Percentiles rank a stretch among this genome's conserved stretches.
Conservation (phyloP, 2,888 invertebrate genomes). For the Pomacea canaliculata region DNA sequence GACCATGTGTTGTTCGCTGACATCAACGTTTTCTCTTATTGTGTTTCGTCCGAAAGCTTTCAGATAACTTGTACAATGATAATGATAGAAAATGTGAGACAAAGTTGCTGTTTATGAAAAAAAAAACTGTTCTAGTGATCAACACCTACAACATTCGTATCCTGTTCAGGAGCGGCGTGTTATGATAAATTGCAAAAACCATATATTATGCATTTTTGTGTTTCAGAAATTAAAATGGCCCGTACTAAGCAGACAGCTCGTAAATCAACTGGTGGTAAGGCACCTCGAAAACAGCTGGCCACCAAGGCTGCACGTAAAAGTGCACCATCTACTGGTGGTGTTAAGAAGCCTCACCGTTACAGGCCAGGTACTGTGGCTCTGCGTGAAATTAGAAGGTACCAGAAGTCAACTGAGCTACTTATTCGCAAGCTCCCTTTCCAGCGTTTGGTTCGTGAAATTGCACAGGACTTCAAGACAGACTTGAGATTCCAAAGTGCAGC, state of each 20-base stretch:
- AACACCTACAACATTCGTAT: too few species aligned
- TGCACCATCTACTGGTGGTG: slow-evolving; percentile 70
- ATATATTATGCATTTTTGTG: too few species aligned
- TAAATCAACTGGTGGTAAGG: slow-evolving; percentile 70
- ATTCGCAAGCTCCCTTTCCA: slow-evolving; percentile 70
- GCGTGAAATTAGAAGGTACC: slow-evolving; percentile 70
- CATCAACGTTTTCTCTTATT: too few species aligned
- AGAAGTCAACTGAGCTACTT: slow-evolving; percentile 69
- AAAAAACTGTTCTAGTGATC: too few species aligned
- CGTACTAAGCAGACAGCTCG: slow-evolving; percentile 71
- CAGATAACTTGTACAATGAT: too few species aligned
- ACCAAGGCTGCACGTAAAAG: slow-evolving; percentile 70
- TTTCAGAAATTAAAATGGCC: slow-evolving; percentile 56
- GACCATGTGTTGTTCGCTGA: too few species aligned
- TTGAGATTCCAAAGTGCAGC: slow-evolving; percentile 70
- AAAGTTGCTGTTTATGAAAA: too few species aligned
- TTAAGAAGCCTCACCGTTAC: slow-evolving; percentile 70
- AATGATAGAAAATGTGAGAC: too few species aligned
- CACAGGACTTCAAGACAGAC: slow-evolving; percentile 71
- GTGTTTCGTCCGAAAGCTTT: too few species aligned
- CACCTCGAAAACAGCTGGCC: slow-evolving; percentile 69
- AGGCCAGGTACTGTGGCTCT: slow-evolving; percentile 70
- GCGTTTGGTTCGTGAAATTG: slow-evolving; percentile 69
- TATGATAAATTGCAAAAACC: too few species aligned
- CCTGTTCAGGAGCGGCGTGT: too few species aligned